Evolutionary conservation across 2,797 vertebrate species (phyloP).

Genomic region (Chaetodon trifasciatus): DNA sequence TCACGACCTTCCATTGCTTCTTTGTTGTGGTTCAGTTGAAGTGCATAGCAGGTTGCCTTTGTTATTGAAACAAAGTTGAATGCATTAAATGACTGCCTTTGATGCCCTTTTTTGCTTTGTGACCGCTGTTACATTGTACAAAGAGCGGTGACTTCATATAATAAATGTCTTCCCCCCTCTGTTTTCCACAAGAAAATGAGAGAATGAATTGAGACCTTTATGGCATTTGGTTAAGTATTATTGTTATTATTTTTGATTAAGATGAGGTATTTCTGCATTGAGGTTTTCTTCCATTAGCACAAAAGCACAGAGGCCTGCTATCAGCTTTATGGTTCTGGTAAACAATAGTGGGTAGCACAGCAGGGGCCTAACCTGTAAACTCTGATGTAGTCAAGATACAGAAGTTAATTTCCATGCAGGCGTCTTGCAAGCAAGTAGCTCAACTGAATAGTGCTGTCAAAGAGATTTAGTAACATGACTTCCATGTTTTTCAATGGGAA

Average conservation of each 20-base stretch:
- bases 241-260: conserved; percentile 81
- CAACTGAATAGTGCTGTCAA: conserved; percentile 66
- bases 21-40: conserved; percentile 86
- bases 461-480: conserved; percentile 72
- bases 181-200: conserved; percentile 77
- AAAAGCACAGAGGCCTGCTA: conserved; percentile 73
- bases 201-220: conserved; percentile 74
- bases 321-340: conserved; percentile 74
- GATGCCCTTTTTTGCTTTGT: conserved; percentile 78
- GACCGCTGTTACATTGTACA: conserved; percentile 65
- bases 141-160: conserved; percentile 83
- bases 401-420: conserved; percentile 71
- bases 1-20: conserved; percentile 71
- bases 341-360: conserved; percentile 77
- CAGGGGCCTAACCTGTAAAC: conserved; percentile 69
- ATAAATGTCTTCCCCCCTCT: conserved; percentile 81
- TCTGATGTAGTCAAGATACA: conserved; percentile 77
- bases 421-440: conserved; percentile 65
- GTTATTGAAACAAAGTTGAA: conserved; percentile 83
- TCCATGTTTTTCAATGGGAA: conserved; percentile 66
- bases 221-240: conserved; percentile 76
- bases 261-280: conserved; percentile 75
- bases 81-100: conserved; percentile 81
- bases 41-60: conserved; percentile 85
- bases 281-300: conserved; percentile 76